Percentiles rank a stretch among this genome's conserved stretches.
Conservation (phyloP, 1,140 invertebrate species). For the Agraylea sexmaculata region DNA sequence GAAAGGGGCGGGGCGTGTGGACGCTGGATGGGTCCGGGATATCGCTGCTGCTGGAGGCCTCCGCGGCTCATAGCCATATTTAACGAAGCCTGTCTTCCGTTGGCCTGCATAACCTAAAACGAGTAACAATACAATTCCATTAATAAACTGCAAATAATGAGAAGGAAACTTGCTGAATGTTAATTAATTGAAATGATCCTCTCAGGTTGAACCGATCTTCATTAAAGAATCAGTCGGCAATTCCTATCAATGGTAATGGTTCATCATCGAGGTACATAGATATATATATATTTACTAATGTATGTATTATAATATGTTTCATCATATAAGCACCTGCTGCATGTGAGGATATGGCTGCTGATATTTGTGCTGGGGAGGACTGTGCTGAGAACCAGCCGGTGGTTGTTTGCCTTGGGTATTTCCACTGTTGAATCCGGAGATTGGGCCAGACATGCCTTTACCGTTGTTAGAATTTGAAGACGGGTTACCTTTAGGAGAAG, state of each 20-base stretch:
- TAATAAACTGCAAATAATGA: too few relatives aligned
- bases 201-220: too few relatives aligned
- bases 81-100: slow-evolving; percentile 18
- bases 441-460: not conserved
- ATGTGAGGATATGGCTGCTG: slow-evolving; percentile 24
- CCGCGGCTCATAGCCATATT: slow-evolving; percentile 23
- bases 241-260: too few relatives aligned
- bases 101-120: slow-evolving; percentile 20
- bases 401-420: slow-evolving; percentile 1
- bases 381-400: too few relatives aligned
- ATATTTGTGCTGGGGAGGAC: slow-evolving; percentile 37
- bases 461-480: slow-evolving; percentile 2
- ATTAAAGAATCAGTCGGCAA: too few relatives aligned
- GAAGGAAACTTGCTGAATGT: too few relatives aligned
- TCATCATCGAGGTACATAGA: too few relatives aligned
- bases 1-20: slow-evolving; percentile 20
- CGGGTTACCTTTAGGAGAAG: slow-evolving; percentile 11
- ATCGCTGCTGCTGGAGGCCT: slow-evolving; percentile 30
- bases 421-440: not conserved
- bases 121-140: too few relatives aligned
- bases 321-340: slow-evolving; percentile 20
- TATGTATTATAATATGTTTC: too few relatives aligned
- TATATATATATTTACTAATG: too few relatives aligned
- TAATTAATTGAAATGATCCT: too few relatives aligned
- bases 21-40: slow-evolving; percentile 37